Conservation (phyloP, 2,888 invertebrate species). For the Margaritifera margaritifera region DNA sequence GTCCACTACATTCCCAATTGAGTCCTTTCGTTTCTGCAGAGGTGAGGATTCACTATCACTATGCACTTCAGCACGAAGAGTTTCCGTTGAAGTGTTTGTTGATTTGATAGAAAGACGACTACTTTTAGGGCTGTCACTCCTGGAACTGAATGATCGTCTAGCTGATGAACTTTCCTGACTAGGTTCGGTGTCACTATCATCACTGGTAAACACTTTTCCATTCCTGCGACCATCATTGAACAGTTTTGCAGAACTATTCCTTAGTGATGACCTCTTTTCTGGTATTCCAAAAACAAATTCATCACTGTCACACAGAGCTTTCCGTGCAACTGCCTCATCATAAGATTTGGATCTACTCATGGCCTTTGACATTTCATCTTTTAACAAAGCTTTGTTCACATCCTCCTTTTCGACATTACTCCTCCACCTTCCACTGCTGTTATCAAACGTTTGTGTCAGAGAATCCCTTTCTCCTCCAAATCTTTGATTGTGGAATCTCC, state of each 20-base stretch:
- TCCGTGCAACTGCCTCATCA: conserved; percentile 62
- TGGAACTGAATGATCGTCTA: conserved; percentile 47
- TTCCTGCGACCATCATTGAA: conserved; percentile 56
- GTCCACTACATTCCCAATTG: conserved; percentile 17
- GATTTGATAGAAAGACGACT: conserved; percentile 60
- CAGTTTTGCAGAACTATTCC: conserved; percentile 49
- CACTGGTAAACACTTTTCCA: conserved; percentile 54
- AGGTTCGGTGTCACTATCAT: conserved; percentile 61
- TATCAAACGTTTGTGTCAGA: conserved; percentile 33
- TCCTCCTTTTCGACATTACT: conserved; percentile 62
- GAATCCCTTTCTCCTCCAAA: conserved; percentile 57
- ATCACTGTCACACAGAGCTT: conserved; percentile 42
- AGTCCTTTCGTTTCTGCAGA: conserved; percentile 46
- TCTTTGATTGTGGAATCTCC: conserved; percentile 57
- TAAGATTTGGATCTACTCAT: conserved; percentile 66
- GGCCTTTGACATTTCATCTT: conserved; percentile 47
- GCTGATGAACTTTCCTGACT: conserved; percentile 44
- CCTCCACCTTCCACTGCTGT: conserved; percentile 49
- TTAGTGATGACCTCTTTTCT: conserved; percentile 35
- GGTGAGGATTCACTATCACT: conserved; percentile 59
- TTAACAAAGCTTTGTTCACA: conserved; percentile 59
- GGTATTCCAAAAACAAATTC: conserved; percentile 27
- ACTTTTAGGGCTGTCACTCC: conserved; percentile 62
- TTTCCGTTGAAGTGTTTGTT: conserved; percentile 65
- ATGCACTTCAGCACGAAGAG: conserved; percentile 52